A percentile compares a stretch with the other conserved stretches of the same genome.
These are phyloP conservation scores for Papio anubis DNA, from an alignment of 2,113 vertebrate species.

Conservation along the genomic window DNA sequence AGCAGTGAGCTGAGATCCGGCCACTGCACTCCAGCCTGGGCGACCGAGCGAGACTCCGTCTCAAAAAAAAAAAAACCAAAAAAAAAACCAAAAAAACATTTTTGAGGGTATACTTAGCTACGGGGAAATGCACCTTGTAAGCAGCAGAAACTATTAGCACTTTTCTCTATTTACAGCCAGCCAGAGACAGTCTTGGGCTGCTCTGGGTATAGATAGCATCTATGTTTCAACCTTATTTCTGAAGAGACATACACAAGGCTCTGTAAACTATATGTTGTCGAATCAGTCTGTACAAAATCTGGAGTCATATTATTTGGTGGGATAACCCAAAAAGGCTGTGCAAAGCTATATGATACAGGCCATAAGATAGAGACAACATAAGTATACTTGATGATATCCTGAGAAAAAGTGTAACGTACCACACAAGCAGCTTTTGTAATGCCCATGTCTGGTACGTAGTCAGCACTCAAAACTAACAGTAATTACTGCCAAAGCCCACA, in stretches of 20 bases:
- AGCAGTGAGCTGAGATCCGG: no score
- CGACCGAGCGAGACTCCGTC: no score
- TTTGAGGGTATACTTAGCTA: background rate
- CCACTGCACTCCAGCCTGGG: no score
- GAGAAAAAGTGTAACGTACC: constrained; percentile 76
- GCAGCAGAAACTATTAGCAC: background rate
- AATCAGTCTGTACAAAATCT: background rate
- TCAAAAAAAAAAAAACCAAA: no score
- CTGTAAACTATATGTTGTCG: background rate
- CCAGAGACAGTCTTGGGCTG: background rate
- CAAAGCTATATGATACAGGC: constrained; percentile 58
- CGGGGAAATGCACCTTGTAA: background rate
- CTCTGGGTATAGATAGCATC: background rate
- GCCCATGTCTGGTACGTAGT: constrained; percentile 80
- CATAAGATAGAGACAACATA: constrained; percentile 41
- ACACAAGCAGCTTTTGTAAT: constrained; percentile 84
- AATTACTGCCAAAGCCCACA: constrained; percentile 81
- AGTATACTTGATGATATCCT: constrained; percentile 64
- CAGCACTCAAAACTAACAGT: constrained; percentile 82
- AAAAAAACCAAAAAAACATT: background rate
- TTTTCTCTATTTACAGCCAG: background rate
- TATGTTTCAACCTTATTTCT: background rate
- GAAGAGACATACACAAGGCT: background rate
- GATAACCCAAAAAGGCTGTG: constrained; percentile 53
- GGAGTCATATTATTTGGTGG: constrained; percentile 41